Base-by-base conservation (phyloP, 1,140 invertebrate genomes). In the Megalopta genalis region DNA sequence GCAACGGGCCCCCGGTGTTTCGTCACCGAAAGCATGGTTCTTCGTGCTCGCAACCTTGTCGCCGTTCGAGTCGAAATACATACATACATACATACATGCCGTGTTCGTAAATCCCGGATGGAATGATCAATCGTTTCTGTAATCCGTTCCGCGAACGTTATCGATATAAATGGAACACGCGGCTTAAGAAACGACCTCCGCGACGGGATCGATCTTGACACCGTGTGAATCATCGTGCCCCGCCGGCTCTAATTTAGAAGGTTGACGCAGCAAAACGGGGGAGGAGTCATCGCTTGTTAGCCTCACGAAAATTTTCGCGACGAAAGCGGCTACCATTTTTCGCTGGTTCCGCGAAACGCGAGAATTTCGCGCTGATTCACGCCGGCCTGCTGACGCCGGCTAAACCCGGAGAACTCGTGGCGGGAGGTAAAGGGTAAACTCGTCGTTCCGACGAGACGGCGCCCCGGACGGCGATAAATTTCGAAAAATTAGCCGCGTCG, bases 391-490 rank as follows among this genome's bases (percentile, higher is more conserved):
- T 42, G n/a, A 3, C 18, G 68, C n/a, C 16, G 12, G 16, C 59
- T 37, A 37, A 62, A 62, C 59, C 49, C 12, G 54, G 68, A 49
- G 42, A 12, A 12, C 42, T 46, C 42, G 10, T 3, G 16, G 16
- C 21, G 70, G n/a, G n/a, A n/a, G n/a, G n/a, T n/a, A n/a, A 14
- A 23, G 57, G 72, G 57, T 85, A 62, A 80, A 80, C 72, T 77
- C 6, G 49, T 54, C 49, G 21, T 9, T 14, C 10, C 9, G 42
- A 46, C 9, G 42, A 46, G 3, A 46, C 42, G 42, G 14, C 42
- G 42, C 42, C 10, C 42, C 10, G 0, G 42, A 32, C 32, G 32
- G 32, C 32, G 1, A 32, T 32, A 32, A 32, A 32, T 32, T 32
- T 4, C 32, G 32, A 32, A 32, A 32, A 32, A 32, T 32, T 32